Base-by-base conservation (phyloP, 2,888 invertebrate species). In the Salticus scenicus region DNA sequence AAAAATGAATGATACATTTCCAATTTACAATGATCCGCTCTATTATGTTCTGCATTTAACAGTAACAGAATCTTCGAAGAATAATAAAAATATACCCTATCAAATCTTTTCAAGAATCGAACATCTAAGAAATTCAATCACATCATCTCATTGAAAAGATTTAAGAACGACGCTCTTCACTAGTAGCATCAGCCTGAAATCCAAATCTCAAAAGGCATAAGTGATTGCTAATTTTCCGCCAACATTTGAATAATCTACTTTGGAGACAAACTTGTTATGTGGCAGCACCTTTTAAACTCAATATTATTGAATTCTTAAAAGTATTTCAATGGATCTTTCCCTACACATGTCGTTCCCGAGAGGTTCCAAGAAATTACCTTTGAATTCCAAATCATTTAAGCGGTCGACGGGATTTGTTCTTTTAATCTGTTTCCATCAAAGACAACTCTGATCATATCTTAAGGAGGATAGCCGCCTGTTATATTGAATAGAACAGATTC, bases 221-320 rank as follows among this genome's bases (percentile, higher is more conserved):
- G 70, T 74, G 80, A 80, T 80, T 63, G 81, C 27, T 75, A 81
- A 81, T 81, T 74, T 75, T 27, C 37, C 57, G 47, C 78, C 63
- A 57, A 41, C 27, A 69, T 75, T 42, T 76, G 69, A 76, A 82
- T 82, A 70, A 82, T 82, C 75, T 70, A 42, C 64, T 69, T 75
- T 70, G 33, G 33, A 47, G 47, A 17, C 28, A 28, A 20, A 69
- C 69, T 64, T 51, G 71, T 75, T 71, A 30, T 67, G 80, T 41
- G 64, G 63, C 75, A 76, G 66, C 71, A 76, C 82, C 76, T 83
- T 74, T 79, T 47, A 74, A 41, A 64, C 71, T 63, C 51, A 30
- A 71, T 41, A 73, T 72, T 77, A 57, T 84, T 75, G 83, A 84
- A 84, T 77, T 84, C 83, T 78, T 84, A 77, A 84, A 84, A 84